Conservation (phyloP, 2,113 vertebrate genomes). For the Panurus biarmicus region DNA sequence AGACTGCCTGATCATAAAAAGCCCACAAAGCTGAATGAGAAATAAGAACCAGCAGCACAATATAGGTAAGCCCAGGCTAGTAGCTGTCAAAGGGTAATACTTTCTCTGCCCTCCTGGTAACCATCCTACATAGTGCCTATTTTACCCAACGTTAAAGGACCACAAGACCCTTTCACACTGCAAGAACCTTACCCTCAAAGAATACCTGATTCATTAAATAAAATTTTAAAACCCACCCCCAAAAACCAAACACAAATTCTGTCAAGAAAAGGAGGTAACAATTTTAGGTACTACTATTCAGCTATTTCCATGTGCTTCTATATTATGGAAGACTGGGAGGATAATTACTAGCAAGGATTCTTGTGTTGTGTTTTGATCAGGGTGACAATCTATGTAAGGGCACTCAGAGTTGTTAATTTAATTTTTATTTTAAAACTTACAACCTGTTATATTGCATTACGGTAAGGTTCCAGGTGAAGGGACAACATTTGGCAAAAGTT, state of each 20-base stretch:
- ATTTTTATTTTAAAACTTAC: not conserved
- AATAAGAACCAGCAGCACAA: not conserved
- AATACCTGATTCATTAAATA: not conserved
- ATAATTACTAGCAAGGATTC: not conserved
- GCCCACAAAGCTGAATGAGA: not conserved
- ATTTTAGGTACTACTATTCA: not conserved
- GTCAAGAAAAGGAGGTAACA: not conserved
- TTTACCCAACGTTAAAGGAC: not conserved
- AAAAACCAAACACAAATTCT: not conserved
- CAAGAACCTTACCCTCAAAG: not conserved
- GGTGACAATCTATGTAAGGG: not conserved
- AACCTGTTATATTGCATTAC: not conserved
- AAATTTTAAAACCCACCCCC: not conserved
- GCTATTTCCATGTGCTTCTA: not conserved
- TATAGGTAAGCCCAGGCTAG: not conserved
- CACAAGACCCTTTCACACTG: not conserved
- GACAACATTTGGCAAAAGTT: not conserved
- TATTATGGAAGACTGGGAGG: not conserved
- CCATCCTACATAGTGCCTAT: not conserved
- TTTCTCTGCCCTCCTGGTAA: not conserved
- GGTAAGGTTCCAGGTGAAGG: not conserved
- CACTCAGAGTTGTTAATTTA: not conserved
- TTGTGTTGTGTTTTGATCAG: not conserved
- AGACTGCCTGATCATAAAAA: not conserved
- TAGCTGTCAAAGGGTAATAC: not conserved